Base-by-base conservation (phyloP, 2,113 vertebrate genomes). In the Grus americana region DNA sequence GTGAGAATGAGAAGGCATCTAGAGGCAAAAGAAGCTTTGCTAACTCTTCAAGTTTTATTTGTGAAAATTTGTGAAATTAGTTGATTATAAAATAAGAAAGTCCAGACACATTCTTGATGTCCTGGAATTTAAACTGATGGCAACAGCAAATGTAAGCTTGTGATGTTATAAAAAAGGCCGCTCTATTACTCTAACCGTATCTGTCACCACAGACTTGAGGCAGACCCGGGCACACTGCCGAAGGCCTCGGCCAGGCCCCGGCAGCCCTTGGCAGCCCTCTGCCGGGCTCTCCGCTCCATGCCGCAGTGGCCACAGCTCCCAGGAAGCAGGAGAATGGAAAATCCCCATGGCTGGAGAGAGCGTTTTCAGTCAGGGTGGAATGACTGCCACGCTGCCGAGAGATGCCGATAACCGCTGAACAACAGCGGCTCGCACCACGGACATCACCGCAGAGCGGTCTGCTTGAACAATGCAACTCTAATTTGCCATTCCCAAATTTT, bases 331-430 rank as follows among this genome's bases (percentile, higher is more conserved):
- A 5, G 30, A 44, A 36, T 3, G 18, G 72, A 27, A 50, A 44
- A 44, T 5, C 14, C 75, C 83, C 57, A 2, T 3, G 10, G 23
- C 44, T 16, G 63, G 38, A 12, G 10, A 12, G 10, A 12, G 13
- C 17, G 1, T 14, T 34, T 19, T 15, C 42, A 9, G 9, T 7
- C 40, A 6, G 6, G 14, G 8, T 3, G 1, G 15, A 57, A 10
- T 44, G 47, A n/a, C 3, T 16, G 0, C n/a, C 19, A 6, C 10
- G 2, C 42, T 16, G 27, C 55, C 7, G 12, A 9, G 6, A 34
- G 20, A 2, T 4, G 36, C 42, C 21, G 2, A 1, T 0, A 12
- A 6, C 15, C 10, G 2, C 15, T 5, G 0, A 3, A 9, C 3
- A 44, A 8, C 14, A 26, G 44, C 12, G 2, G 30, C 49, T 38